A percentile compares a stretch with the other conserved stretches of the same genome.
These are phyloP conservation scores for Acrossocheilus wenchowensis DNA, from an alignment of 2,797 vertebrate genomes.

Conservation along the genomic window DNA sequence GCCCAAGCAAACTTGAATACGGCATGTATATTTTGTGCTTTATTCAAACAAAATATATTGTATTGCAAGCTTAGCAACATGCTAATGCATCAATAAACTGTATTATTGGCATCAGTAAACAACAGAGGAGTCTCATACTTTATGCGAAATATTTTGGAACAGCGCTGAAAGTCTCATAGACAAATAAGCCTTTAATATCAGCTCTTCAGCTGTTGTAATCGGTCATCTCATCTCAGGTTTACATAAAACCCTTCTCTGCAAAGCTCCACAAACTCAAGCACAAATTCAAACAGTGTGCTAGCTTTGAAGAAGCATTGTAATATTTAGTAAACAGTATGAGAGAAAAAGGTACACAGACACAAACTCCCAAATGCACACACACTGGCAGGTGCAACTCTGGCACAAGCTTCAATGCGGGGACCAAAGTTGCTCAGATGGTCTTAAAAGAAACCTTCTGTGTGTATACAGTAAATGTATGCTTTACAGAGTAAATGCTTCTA, in stretches of 20 bases:
- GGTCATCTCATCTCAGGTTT: neutral
- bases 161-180: neutral
- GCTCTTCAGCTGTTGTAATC: neutral
- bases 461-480: neutral
- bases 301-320: constrained; percentile 25
- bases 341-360: neutral
- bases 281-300: neutral
- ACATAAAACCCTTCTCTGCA: neutral
- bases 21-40: neutral
- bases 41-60: neutral
- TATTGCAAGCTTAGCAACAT: neutral
- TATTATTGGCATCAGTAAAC: neutral
- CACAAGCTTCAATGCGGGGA: neutral
- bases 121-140: neutral
- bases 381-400: neutral
- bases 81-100: neutral
- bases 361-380: neutral
- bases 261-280: neutral
- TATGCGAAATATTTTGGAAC: neutral
- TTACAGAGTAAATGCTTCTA: neutral
- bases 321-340: neutral
- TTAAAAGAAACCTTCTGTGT: neutral
- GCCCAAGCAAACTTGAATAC: neutral
- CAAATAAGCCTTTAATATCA: constrained; percentile 8
- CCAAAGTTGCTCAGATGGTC: neutral